Base-by-base conservation (phyloP, 2,888 invertebrate species). In the Caenorhabditis parvicauda region DNA sequence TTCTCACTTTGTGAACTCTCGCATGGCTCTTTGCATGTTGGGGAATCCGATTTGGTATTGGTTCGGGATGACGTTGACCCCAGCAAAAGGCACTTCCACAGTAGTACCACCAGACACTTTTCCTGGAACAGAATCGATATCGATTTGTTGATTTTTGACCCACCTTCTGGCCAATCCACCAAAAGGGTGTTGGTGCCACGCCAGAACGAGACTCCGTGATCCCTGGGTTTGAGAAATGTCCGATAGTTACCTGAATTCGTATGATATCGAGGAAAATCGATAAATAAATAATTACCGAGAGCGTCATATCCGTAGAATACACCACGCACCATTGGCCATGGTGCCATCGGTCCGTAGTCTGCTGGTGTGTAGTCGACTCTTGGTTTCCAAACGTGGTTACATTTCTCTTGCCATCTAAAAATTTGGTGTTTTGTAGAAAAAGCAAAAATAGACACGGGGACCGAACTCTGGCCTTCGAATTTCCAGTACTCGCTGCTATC, bases 181-280 rank as follows among this genome's bases (percentile, higher is more conserved):
- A 75, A 56, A 2, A 65, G 54, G n/a, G 75, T 73, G 42, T 76
- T 65, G 1, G 76, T 75, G 24, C 75, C 75, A 17, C 76, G 67
- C 63, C 64, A 76, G 68, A 76, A 72, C 2, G 74, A 74, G 22
- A 76, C 72, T 27, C 76, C 76, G 50, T 76, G 75, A 42, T 76
- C 76, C 3, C 75, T 49, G 1, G 75, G 74, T n/a, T 63, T 60
- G 45, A 75, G 70, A 59, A 72, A 76, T 2, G 72, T 71, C 7
- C 59, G 42, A 35, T 68, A 67, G 4, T 64, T 70, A 12, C 63
- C 74, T 74, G 58, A 17, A 38, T 12, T 5, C 24, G 19, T 17
- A 39, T 12, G n/a, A 6, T 17, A 50, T 12, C 6, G 14, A 29
- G n/a, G 22, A 22, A 50, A 25, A 21, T 14, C 21, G 2, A 25